Base-by-base conservation (phyloP, 2,797 vertebrate species). In the Poeciliopsis gracilis region DNA sequence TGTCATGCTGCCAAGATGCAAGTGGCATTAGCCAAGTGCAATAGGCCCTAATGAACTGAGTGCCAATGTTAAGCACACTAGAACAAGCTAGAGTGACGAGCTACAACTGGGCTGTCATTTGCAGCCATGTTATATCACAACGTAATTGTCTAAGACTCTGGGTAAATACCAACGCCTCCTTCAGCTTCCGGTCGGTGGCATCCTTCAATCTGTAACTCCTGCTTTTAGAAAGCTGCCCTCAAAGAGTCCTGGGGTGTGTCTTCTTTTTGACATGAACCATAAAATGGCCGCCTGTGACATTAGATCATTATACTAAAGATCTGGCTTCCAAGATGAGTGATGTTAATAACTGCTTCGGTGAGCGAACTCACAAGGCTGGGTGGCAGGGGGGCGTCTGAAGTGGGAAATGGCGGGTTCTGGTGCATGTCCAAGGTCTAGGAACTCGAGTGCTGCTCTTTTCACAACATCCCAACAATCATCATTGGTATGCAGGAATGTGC, bases 401-500 rank as follows among this genome's bases (percentile, higher is more conserved):
- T 33, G 81, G 76, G 61, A 89, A 88, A 87, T 70, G 83, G 87
- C 71, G 76, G 80, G 78, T 91, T 87, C 91, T 93, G 90, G 91
- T 89, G 51, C 84, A 76, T 28, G 63, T 91, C 93, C 89, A 92
- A 89, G 80, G 82, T 90, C 83, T 72, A 76, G 53, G 81, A 79
- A 76, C 86, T 82, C 67, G 74, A 84, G 75, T 75, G 87, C 85
- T 86, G 87, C 76, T 91, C 86, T 84, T 91, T 91, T 91, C 88
- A 90, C 77, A 30, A 80, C 84, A 79, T 88, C 85, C 91, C 90
- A 87, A 73, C 84, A 88, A 88, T 76, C 33, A 75, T 90, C 85
- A 94, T 95, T 95, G 89, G 87, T 90, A 95, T 94, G 92, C 94
- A 94, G 92, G 93, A 94, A 94, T 93, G 91, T 75, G 23, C 74